phyloP scores from a whole-genome alignment of 2,797 vertebrate species.

The Pachyuromys duprasi region DNA sequence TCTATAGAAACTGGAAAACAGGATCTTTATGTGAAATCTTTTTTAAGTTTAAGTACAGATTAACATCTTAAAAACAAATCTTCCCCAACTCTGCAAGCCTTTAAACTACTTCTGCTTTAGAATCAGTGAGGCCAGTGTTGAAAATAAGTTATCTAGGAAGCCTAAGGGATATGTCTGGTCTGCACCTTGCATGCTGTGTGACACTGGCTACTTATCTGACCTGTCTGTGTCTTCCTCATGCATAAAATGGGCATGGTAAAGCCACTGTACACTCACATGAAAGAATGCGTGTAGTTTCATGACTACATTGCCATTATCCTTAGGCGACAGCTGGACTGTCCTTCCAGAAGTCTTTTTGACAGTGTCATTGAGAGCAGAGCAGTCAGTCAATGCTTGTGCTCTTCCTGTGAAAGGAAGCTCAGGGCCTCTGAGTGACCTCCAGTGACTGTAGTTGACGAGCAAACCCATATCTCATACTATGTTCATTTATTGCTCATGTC shows the following conservation, averaged over 20 bases:
- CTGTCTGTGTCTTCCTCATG: background rate
- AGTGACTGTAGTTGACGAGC: background rate
- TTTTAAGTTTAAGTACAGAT: background rate
- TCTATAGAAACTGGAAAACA: constrained; percentile 28
- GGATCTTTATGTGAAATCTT: constrained; percentile 4
- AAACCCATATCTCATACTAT: background rate
- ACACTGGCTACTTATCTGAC: background rate
- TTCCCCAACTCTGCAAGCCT: background rate
- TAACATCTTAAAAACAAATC: constrained; percentile 24
- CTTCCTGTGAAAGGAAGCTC: background rate
- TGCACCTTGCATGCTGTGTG: background rate
- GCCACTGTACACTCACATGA: background rate
- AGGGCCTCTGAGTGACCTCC: background rate
- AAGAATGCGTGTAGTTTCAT: background rate
- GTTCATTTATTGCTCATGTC: background rate
- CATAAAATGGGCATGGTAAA: background rate
- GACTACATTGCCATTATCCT: constrained; percentile 3
- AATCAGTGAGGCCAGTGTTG: background rate
- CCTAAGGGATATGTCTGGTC: background rate
- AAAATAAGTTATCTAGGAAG: background rate
- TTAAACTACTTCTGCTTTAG: background rate
- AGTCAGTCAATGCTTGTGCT: background rate
- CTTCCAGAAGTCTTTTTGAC: constrained; percentile 24
- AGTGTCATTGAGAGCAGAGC: background rate
- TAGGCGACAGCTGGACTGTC: background rate